Evolutionary conservation across 2,113 vertebrate species (phyloP), one percentile per base, ranked within the genome.

Genomic region (Aegotheles bennettii): DNA sequence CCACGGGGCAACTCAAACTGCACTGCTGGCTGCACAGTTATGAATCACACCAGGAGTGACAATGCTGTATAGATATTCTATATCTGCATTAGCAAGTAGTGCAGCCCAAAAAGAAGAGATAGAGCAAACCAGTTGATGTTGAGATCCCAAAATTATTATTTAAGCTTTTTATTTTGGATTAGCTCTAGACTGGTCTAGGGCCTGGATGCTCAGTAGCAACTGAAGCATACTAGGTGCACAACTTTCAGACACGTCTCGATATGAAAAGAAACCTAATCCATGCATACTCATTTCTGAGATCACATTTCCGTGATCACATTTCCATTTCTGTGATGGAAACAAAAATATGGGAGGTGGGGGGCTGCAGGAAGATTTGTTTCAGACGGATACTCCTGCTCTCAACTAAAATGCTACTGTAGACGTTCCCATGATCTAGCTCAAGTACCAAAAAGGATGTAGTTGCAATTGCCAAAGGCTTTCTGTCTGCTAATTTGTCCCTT

Each of bases 401-500:
- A 40, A 40, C 43, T 76, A 61, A 90, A 91, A 76, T 33, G 50
- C 1, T 70, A 1, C 11, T 61, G 25, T 53, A 86, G 67, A 86
- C 23, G 38, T 7, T 80, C 3, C 1, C 13, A 11, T 3, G 2
- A 38, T 47, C 59, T 59, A 35, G 11, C 35, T 94, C 33, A 65
- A 65, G 53, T 76, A 42, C 14, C 50, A 88, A 53, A 88, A 78
- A 74, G 38, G 5, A 20, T 15, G 12, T 47, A 45, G 31, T 11
- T 78, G 51, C 51, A 91, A 36, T 54, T 85, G n/a, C 54, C 88
- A 84, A 90, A 88, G 54, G 50, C 42, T 90, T 95, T 94, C 40
- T 86, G 14, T 80, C 90, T 95, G 61, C 29, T 97, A 95, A 95
- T 94, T 89, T 85, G 19, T 89, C 38, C 80, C 42, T 85, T 83